Percentiles rank a stretch among this genome's conserved stretches.
Evolutionary conservation across 2,797 vertebrate genomes (phyloP).

Genomic region (Melanotaenia boesemani): DNA sequence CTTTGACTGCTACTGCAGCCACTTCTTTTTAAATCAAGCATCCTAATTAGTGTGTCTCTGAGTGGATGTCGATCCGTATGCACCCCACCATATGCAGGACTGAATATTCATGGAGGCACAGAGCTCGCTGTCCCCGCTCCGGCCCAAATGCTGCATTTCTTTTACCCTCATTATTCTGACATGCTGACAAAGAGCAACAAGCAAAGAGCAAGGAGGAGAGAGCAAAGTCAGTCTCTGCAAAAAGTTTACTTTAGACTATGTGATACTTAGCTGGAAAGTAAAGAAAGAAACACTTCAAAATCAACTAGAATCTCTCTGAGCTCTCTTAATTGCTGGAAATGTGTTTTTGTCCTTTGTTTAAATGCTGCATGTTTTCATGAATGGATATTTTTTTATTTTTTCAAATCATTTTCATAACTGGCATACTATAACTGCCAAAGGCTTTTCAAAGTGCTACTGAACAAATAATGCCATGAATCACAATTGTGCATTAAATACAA

Average conservation of each 20-base stretch:
- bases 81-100: constrained; percentile 74
- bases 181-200: constrained; percentile 75
- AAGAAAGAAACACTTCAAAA: constrained; percentile 10
- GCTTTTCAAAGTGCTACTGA: neutral
- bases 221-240: constrained; percentile 73
- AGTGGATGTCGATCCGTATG: constrained; percentile 73
- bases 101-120: constrained; percentile 82
- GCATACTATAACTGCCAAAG: too few species aligned
- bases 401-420: neutral
- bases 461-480: constrained; percentile 1
- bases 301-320: neutral
- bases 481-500: neutral
- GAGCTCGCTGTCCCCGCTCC: constrained; percentile 54
- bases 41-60: constrained; percentile 78
- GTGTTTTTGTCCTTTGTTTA: neutral
- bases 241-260: constrained; percentile 66
- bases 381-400: constrained; percentile 17
- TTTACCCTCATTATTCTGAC: constrained; percentile 81
- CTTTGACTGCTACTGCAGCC: constrained; percentile 73
- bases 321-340: neutral
- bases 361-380: neutral
- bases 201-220: constrained; percentile 69
- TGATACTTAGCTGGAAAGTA: constrained; percentile 17
- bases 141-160: constrained; percentile 58
- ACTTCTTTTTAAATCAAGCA: constrained; percentile 63